Evolutionary conservation across 2,888 invertebrate species (phyloP).

Genomic region (Orthosia gothica): DNA sequence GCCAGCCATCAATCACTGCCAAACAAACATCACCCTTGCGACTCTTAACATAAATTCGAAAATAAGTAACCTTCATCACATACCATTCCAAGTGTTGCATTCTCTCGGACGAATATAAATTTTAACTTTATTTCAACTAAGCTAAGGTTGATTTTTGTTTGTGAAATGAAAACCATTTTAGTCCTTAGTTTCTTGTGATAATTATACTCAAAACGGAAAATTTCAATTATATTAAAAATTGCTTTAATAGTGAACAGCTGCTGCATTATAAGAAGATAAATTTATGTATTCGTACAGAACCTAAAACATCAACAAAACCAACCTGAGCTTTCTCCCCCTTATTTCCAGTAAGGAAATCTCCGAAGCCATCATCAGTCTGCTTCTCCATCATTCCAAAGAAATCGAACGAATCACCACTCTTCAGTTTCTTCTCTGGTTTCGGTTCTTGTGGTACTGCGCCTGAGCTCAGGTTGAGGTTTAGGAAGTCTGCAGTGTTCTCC

Average conservation of each 20-base stretch:
- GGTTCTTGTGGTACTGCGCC: constrained; percentile 54
- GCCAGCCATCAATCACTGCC: no score
- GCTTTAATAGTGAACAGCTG: not conserved
- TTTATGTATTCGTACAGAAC: not conserved
- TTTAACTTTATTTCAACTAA: not conserved
- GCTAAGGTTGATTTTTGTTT: not conserved
- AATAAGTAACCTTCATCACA: not conserved
- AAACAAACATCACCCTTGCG: not conserved
- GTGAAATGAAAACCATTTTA: not conserved
- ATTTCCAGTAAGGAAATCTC: constrained; percentile 86
- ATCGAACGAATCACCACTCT: constrained; percentile 91
- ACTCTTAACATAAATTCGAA: not conserved
- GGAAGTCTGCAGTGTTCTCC: constrained; percentile 81
- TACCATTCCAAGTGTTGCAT: not conserved
- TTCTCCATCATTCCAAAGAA: constrained; percentile 92
- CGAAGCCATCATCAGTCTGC: constrained; percentile 86
- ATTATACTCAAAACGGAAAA: not conserved
- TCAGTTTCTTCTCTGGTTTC: constrained; percentile 76
- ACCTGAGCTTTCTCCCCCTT: constrained; percentile 76
- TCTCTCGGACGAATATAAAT: not conserved
- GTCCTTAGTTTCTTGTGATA: not conserved
- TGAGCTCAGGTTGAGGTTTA: constrained; percentile 81
- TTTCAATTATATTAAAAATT: not conserved
- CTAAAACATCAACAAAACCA: not conserved
- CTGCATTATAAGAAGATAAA: not conserved